phyloP scores from a whole-genome alignment of 1,140 invertebrate species.

The Pygmarrhopalites habei region DNA sequence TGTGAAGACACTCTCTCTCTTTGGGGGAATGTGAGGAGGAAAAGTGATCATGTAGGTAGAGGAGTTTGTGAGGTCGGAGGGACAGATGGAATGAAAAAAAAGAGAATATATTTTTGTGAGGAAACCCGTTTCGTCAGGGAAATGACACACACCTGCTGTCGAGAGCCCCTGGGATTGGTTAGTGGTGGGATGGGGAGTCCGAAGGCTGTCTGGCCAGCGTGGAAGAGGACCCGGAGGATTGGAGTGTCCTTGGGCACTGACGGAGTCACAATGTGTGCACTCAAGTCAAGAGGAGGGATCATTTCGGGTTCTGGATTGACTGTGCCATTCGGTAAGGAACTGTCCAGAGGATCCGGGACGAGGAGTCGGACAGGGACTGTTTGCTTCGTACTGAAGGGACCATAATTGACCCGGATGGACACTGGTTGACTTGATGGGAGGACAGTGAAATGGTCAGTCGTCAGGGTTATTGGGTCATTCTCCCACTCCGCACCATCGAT shows the following conservation, averaged over 20 bases:
- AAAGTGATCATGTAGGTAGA: too few relatives aligned
- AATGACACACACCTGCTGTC: conserved; percentile 55
- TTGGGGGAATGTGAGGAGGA: too few relatives aligned
- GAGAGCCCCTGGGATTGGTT: conserved; percentile 18
- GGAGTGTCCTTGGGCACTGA: conserved; percentile 75
- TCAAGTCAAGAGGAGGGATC: conserved; percentile 61
- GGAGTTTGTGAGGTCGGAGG: too few relatives aligned
- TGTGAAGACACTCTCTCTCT: too few relatives aligned
- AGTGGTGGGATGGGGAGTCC: conserved; percentile 42
- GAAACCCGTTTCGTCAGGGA: too few relatives aligned
- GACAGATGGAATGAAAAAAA: too few relatives aligned
- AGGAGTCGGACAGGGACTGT: conserved; percentile 83
- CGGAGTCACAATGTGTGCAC: conserved; percentile 78
- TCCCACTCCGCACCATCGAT: conserved; percentile 57
- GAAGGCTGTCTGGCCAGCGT: conserved; percentile 59
- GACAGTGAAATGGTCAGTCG: conserved; percentile 64
- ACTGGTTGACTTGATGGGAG: conserved; percentile 78
- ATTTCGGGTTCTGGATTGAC: conserved; percentile 29
- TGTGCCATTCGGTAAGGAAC: conserved; percentile 28
- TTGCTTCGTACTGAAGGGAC: conserved; percentile 86
- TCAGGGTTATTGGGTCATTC: conserved; percentile 29
- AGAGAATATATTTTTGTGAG: too few relatives aligned
- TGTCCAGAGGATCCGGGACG: conserved; percentile 66
- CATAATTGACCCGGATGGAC: conserved; percentile 78
- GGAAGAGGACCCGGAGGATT: conserved; percentile 78